phyloP scores from a whole-genome alignment of 2,888 invertebrate genomes.

The Hipparchia sbordonii region DNA sequence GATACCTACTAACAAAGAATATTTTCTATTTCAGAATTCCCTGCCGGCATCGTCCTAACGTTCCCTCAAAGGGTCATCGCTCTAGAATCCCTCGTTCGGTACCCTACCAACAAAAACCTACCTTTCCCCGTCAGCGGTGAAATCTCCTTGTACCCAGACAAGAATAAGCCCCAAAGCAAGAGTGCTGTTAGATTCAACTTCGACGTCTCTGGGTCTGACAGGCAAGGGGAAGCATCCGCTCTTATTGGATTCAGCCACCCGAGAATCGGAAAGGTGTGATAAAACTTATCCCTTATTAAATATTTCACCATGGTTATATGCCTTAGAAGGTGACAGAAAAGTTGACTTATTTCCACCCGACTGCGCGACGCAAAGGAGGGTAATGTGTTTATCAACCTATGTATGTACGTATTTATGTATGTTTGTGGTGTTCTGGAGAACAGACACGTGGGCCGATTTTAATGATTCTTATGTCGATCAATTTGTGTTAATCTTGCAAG shows the following conservation, averaged over 20 bases:
- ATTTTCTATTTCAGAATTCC: constrained; percentile 54
- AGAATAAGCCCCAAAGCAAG: constrained; percentile 87
- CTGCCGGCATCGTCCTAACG: constrained; percentile 82
- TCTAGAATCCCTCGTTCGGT: constrained; percentile 80
- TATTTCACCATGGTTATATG: no score
- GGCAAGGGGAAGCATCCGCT: constrained; percentile 76
- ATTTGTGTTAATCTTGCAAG: no score
- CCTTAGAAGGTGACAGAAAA: no score
- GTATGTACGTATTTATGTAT: no score
- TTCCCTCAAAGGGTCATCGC: constrained; percentile 87
- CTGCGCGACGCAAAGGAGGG: no score
- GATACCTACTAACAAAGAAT: background rate
- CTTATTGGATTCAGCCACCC: constrained; percentile 87
- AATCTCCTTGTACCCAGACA: constrained; percentile 86
- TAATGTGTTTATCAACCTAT: no score
- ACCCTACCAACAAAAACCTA: constrained; percentile 67
- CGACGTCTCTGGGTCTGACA: constrained; percentile 76
- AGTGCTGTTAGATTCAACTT: constrained; percentile 81
- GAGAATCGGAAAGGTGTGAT: constrained; percentile 81
- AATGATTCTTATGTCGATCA: no score
- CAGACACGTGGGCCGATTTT: no score
- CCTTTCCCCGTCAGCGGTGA: constrained; percentile 86
- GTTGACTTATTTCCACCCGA: no score
- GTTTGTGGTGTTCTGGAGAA: no score
- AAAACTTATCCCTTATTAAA: background rate